Evolutionary conservation across 2,113 vertebrate genomes (phyloP).

Genomic region (Raja brachyura): DNA sequence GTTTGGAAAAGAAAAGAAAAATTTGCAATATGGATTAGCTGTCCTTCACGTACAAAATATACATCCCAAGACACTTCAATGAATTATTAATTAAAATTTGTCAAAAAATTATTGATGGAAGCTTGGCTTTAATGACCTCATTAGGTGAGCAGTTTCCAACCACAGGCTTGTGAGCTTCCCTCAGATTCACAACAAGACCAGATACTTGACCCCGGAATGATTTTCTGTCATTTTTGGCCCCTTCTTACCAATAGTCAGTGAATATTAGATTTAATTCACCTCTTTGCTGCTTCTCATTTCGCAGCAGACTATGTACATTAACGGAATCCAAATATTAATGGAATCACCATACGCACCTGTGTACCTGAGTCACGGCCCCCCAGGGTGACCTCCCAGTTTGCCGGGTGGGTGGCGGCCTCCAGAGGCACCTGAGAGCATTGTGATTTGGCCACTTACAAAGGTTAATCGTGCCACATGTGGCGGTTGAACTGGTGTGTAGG

Average conservation of each 20-base stretch:
- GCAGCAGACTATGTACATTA: constrained; percentile 17
- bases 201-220: constrained; percentile 62
- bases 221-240: constrained; percentile 64
- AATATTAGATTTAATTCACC: constrained; percentile 35
- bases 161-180: constrained; percentile 53
- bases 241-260: constrained; percentile 38
- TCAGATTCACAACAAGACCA: constrained; percentile 52
- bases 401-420: not conserved
- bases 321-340: constrained; percentile 18
- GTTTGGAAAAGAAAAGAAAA: constrained; percentile 41
- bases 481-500: not conserved
- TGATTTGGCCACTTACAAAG: not conserved
- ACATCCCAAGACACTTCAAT: constrained; percentile 63
- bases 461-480: not conserved
- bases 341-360: not conserved
- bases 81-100: constrained; percentile 79
- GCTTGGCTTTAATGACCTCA: constrained; percentile 66
- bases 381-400: not conserved
- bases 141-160: constrained; percentile 60
- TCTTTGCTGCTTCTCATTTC: constrained; percentile 11
- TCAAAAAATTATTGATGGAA: constrained; percentile 65
- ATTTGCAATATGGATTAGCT: constrained; percentile 70
- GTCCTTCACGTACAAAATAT: constrained; percentile 71
- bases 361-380: too few species aligned
- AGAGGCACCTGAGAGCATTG: not conserved